phyloP scores from a whole-genome alignment of 1,140 invertebrate species.

The Drosophila gunungcola region DNA sequence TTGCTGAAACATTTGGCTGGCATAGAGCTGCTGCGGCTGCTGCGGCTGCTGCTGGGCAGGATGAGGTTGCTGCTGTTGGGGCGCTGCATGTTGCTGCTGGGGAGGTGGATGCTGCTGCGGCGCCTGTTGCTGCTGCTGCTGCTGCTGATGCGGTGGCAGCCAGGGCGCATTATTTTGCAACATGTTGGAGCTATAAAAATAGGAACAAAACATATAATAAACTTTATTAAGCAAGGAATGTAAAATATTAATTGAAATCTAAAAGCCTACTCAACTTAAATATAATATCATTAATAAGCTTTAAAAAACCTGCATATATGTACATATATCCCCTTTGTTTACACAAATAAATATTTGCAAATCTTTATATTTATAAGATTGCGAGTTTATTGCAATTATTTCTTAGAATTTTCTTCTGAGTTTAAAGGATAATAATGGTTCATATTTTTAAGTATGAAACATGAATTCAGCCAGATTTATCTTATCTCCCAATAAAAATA shows the following conservation, averaged over 20 bases:
- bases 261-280: background rate
- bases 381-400: too few species aligned
- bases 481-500: too few species aligned
- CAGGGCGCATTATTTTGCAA: slow-evolving; percentile 73
- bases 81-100: slow-evolving; percentile 25
- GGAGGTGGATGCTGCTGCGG: slow-evolving; percentile 38
- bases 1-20: slow-evolving; percentile 67
- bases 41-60: slow-evolving; percentile 33
- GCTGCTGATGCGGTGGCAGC: slow-evolving; percentile 60
- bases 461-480: too few species aligned
- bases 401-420: too few species aligned
- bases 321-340: too few species aligned
- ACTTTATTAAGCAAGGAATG: background rate
- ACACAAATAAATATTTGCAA: too few species aligned
- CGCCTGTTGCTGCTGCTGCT: slow-evolving; percentile 35
- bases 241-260: background rate
- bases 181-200: slow-evolving; percentile 54
- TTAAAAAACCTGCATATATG: too few species aligned
- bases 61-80: slow-evolving; percentile 35
- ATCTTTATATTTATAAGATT: too few species aligned
- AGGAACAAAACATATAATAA: slow-evolving; percentile 2
- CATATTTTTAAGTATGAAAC: too few species aligned
- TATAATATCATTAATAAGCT: background rate
- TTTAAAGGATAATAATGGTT: too few species aligned
- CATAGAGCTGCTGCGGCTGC: slow-evolving; percentile 55